Base-by-base conservation (phyloP, 2,113 vertebrate genomes). In the Grallaria varia region DNA sequence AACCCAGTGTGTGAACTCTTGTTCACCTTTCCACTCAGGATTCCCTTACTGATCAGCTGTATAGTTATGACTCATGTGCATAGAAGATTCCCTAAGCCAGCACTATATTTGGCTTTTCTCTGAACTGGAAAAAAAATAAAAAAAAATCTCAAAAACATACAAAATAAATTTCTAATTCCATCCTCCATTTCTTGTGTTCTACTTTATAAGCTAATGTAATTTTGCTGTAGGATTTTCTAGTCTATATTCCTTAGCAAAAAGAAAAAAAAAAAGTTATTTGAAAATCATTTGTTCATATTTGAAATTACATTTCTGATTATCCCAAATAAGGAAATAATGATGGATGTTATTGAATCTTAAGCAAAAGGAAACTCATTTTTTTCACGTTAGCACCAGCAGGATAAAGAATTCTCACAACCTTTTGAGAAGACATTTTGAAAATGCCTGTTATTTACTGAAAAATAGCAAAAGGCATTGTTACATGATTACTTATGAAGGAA, bases 31-130 rank as follows among this genome's bases (percentile, higher is more conserved):
- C 39, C 68, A 40, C 90, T 93, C 3, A 2, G 56, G 67, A 85
- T 88, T 88, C 84, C 94, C 64, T 88, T 59, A 63, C 64, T 90
- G 78, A 96, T 84, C 87, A 86, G 64, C 55, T 88, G 55, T 62
- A 86, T 44, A 71, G 42, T 66, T 91, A 74, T 83, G 63, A 77
- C 42, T 95, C 52, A 56, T 78, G 75, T 59, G 39, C 56, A 84
- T 12, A 82, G 63, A 75, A 71, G 37, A 82, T 87, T 95, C 91
- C 90, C 84, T 91, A 82, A 78, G n/a, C 33, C 66, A 78, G 77
- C 56, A 47, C 52, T 89, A 75, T 84, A 82, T 84, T 50, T 89
- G 35, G 6, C 12, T 72, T 93, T 81, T 49, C 33, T 84, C 35
- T 74, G 49, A 91, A 71, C 17, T 14, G 39, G 81, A 82, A 87